Conservation (phyloP, 2,797 vertebrate species). For the Tenualosa thibaudeaui region DNA sequence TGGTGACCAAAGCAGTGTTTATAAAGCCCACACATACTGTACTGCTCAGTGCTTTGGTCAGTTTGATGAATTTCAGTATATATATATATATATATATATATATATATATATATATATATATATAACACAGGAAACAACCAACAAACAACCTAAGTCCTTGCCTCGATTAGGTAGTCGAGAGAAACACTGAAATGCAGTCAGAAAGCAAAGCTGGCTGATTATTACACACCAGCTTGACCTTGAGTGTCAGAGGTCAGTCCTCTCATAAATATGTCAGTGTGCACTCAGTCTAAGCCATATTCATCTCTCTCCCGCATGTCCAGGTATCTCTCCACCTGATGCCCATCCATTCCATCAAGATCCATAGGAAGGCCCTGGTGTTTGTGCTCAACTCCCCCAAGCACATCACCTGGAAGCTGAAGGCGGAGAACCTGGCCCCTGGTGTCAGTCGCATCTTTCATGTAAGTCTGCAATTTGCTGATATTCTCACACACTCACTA, state of each 20-base stretch:
- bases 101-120: no score
- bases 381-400: conserved; percentile 91
- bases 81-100: no score
- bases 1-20: neutral
- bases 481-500: neutral
- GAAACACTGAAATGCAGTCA: neutral
- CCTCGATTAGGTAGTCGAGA: no score
- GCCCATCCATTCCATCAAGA: conserved; percentile 87
- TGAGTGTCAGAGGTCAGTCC: neutral
- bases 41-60: neutral
- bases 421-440: conserved; percentile 83
- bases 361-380: conserved; percentile 89
- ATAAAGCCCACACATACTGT: neutral
- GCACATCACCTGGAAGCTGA: conserved; percentile 87
- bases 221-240: neutral
- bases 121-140: no score
- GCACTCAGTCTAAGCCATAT: conserved; percentile 17
- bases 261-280: neutral
- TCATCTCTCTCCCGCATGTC: neutral
- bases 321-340: conserved; percentile 90
- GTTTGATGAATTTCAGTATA: neutral
- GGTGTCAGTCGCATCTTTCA: conserved; percentile 84
- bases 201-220: neutral
- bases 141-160: neutral
- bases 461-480: conserved; percentile 77